Evolutionary conservation across 2,797 vertebrate species (phyloP), one percentile per base, ranked within the genome.

Genomic region (Cetoscarus ocellatus): DNA sequence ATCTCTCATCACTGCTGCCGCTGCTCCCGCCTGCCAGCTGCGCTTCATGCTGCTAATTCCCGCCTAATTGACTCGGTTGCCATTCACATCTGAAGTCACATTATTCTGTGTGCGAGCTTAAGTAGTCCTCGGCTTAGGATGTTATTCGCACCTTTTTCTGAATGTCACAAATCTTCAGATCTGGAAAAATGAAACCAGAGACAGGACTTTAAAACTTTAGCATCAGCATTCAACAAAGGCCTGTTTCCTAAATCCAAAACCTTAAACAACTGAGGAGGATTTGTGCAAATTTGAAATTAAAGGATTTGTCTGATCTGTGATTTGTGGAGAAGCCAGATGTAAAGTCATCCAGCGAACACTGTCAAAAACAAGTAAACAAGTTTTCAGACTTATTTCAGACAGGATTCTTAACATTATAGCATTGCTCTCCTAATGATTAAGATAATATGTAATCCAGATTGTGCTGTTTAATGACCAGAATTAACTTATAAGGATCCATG

Each of bases 31-130:
- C 82, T 84, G 79, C 76, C 83, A 81, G 75, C 80, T 86, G 66
- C 52, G 39, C 75, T 87, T 85, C 76, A 64, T 11, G 62, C 59
- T 66, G 77, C 71, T 88, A 83, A 93, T 89, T 86, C 85, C 62
- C 56, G 53, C 39, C 73, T 90, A 90, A 88, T 85, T 89, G 84
- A 85, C 81, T 67, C 68, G 65, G 72, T 68, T 84, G 80, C 64
- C 78, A 79, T 70, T 87, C 80, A 79, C 55, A 78, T 72, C 70
- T 75, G 70, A 75, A 79, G 73, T 72, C 59, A 56, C 64, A 64
- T 80, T 75, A 62, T 40, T 51, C 54, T 45, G 50, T 36, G 55
- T 43, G 76, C 38, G 62, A 65, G 62, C 69, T 77, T 12, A 68
- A 77, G 55, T 51, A 61, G 51, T 65, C 65, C 56, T 59, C 62